Percentiles rank a stretch among this genome's conserved stretches.
These are phyloP conservation scores for Theonella swinhoei DNA, from an alignment of 37 sponge, comb jelly and placozoan genomes.

Conservation along the genomic window DNA sequence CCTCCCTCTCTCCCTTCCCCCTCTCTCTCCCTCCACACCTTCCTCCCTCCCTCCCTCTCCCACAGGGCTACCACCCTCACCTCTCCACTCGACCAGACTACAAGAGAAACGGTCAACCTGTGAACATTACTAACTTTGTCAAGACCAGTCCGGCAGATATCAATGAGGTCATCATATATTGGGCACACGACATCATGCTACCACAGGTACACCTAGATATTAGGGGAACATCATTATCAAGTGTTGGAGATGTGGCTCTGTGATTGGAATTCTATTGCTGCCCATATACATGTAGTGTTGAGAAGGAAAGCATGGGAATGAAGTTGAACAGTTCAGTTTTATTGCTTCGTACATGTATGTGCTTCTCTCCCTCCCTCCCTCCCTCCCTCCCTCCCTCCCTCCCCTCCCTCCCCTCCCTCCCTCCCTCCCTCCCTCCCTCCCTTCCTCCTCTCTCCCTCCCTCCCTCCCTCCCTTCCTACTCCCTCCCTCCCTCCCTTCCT, in stretches of 20 bases:
- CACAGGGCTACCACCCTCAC: conserved; percentile 44
- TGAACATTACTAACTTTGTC: conserved; percentile 68
- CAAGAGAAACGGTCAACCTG: conserved; percentile 44
- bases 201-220: conserved; percentile 36
- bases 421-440: neutral
- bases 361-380: neutral
- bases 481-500: neutral
- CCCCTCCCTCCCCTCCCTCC: neutral
- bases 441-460: neutral
- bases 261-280: too few species aligned
- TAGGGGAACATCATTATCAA: too few species aligned
- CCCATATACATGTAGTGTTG: too few species aligned
- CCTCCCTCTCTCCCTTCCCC: conserved; percentile 8
- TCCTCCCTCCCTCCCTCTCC: conserved; percentile 17
- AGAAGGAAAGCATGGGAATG: too few species aligned
- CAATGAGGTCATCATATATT: conserved; percentile 46
- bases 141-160: conserved; percentile 43
- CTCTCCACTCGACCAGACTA: conserved; percentile 51
- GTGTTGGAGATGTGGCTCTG: too few species aligned
- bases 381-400: conserved; percentile 15
- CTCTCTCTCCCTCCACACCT: neutral
- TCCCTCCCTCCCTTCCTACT: neutral
- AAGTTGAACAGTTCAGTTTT: too few species aligned
- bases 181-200: conserved; percentile 28
- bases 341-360: too few species aligned